Conservation (phyloP, 1,140 invertebrate genomes). For the Argopecten irradians region DNA sequence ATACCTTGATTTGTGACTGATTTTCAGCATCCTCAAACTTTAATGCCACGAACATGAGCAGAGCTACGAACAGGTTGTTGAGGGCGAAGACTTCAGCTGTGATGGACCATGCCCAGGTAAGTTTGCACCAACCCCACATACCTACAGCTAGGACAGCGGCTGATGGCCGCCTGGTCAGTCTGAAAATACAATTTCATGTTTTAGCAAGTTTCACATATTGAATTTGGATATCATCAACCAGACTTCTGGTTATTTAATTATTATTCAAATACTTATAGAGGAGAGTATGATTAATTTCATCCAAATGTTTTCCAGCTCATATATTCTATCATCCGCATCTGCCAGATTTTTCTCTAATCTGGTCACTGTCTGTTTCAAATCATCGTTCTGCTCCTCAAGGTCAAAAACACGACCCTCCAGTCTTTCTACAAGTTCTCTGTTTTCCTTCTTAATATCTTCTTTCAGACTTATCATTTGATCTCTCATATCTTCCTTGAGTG, state of each 20-base stretch:
- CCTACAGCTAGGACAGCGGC: slow-evolving; percentile 59
- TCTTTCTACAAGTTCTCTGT: too few species aligned
- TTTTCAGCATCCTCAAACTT: slow-evolving; percentile 54
- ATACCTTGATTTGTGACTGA: slow-evolving; percentile 54
- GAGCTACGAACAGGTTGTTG: slow-evolving; percentile 71
- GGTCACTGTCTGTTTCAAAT: too few species aligned
- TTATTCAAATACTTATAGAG: too few species aligned
- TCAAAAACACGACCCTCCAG: too few species aligned
- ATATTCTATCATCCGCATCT: too few species aligned
- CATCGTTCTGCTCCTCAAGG: too few species aligned
- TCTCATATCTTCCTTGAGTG: too few species aligned
- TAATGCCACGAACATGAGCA: slow-evolving; percentile 62
- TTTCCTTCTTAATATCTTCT: too few species aligned
- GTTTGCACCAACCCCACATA: slow-evolving; percentile 64
- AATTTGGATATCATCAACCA: not conserved
- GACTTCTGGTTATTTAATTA: not conserved
- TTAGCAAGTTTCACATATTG: not conserved
- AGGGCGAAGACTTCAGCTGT: slow-evolving; percentile 73
- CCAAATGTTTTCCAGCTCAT: too few species aligned
- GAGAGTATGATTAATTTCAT: too few species aligned
- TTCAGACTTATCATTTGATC: too few species aligned
- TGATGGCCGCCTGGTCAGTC: slow-evolving; percentile 56
- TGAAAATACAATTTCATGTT: slow-evolving; percentile 35
- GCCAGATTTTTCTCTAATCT: too few species aligned
- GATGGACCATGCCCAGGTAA: slow-evolving; percentile 73